A percentile compares a stretch with the other conserved stretches of the same genome.
Conservation (phyloP, 1,140 invertebrate genomes). For the Pomacea maculata region DNA sequence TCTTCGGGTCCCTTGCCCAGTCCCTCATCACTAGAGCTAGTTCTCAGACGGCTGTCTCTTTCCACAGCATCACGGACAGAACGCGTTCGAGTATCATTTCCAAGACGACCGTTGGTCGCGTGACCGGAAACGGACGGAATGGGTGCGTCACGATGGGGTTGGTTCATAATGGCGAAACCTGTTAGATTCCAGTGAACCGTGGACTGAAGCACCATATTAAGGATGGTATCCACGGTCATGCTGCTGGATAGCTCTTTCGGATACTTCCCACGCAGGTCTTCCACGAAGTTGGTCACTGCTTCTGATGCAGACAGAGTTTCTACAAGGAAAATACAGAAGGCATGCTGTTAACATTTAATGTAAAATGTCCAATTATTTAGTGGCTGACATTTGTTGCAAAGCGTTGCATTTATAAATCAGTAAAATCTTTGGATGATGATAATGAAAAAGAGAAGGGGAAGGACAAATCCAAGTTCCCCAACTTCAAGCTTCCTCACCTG, state of each 20-base stretch:
- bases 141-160: not conserved
- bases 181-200: slow-evolving; percentile 30
- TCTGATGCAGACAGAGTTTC: slow-evolving; percentile 26
- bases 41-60: too few species aligned
- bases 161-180: not conserved
- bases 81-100: not conserved
- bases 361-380: not conserved
- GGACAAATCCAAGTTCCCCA: not conserved
- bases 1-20: too few species aligned
- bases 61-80: not conserved
- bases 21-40: too few species aligned
- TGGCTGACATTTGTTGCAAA: not conserved
- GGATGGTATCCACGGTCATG: slow-evolving; percentile 21
- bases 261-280: slow-evolving; percentile 12
- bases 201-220: slow-evolving; percentile 16
- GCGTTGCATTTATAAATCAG: too few species aligned
- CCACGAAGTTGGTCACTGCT: slow-evolving; percentile 21
- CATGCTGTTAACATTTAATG: too few species aligned
- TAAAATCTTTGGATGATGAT: not conserved
- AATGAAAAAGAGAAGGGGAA: not conserved
- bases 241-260: slow-evolving; percentile 11
- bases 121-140: slow-evolving; percentile 20
- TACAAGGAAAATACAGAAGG: slow-evolving; percentile 8
- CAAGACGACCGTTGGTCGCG: not conserved
- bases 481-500: too few species aligned